Evolutionary conservation across 2,888 invertebrate species (phyloP).

Genomic region (Himalopsyche tibetana): DNA sequence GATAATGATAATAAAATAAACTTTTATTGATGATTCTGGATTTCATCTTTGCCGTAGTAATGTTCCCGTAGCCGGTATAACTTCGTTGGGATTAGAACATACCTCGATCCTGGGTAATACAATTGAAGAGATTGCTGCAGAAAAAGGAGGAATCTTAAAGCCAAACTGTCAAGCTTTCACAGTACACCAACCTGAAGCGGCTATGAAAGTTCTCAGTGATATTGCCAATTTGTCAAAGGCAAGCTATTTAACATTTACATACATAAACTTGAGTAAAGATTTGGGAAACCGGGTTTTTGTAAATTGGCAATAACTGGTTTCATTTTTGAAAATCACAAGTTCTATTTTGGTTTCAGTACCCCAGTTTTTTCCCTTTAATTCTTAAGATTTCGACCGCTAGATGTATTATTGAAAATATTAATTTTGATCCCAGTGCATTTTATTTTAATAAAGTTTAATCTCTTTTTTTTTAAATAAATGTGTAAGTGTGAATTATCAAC

Average conservation of each 20-base stretch:
- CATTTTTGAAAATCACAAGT: too few relatives aligned
- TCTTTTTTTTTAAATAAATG: background rate
- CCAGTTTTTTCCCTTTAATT: too few relatives aligned
- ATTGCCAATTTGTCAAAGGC: conserved; percentile 73
- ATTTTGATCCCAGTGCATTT: too few relatives aligned
- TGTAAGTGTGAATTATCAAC: background rate
- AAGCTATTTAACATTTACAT: background rate
- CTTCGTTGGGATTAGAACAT: conserved; percentile 95
- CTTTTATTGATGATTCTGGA: background rate
- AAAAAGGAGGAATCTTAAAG: conserved; percentile 98
- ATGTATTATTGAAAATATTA: too few relatives aligned
- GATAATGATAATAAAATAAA: background rate
- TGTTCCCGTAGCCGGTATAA: conserved; percentile 92
- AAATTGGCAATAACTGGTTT: too few relatives aligned
- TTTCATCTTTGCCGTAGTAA: conserved; percentile 74
- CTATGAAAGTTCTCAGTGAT: conserved; percentile 81
- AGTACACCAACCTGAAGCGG: conserved; percentile 79
- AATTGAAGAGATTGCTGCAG: conserved; percentile 91
- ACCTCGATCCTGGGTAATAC: conserved; percentile 87
- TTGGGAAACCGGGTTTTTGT: conserved; percentile 76
- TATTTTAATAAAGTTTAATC: too few relatives aligned
- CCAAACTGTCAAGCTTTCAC: conserved; percentile 83
- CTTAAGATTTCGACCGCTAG: too few relatives aligned
- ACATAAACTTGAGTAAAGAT: conserved; percentile 67
- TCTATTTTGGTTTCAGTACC: too few relatives aligned